Evolutionary conservation across 2,797 vertebrate species (phyloP), one percentile per base, ranked within the genome.

Genomic region (Galago senegalensis): DNA sequence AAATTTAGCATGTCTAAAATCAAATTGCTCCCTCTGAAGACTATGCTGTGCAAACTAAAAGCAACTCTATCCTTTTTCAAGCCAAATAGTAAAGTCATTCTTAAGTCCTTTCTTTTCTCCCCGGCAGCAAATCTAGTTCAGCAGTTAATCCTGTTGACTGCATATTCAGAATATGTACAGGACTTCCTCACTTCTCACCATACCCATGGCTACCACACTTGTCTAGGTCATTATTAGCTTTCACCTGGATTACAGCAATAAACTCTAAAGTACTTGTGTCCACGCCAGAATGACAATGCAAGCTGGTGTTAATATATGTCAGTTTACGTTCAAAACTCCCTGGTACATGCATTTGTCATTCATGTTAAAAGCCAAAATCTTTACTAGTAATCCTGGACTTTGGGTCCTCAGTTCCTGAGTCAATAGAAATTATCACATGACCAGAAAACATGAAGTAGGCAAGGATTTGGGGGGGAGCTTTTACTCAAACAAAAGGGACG

Each of bases 321-420:
- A 79, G 31, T 69, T 86, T 49, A 40, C 61, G 25, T 83, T 89
- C 56, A 82, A 88, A 95, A 82, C 1, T 82, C 86, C 86, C 43
- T 23, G 82, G 40, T 75, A 85, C 23, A 37, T 84, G 85, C 73
- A 4, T 3, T 10, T 49, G 20, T 43, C n/a, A 70, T 34, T 77
- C 21, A 75, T 20, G 60, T 37, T 83, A 53, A 58, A 79, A 91
- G 63, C 70, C 58, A 73, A 94, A 90, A 16, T 73, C 31, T 69
- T 69, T 69, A 34, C 65, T n/a, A 20, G 65, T 69, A 17, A 34
- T 34, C n/a, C 31, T 8, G 0, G 31, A 67, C 31, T 67, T n/a
- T 69, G 31, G 17, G 31, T 69, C n/a, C 65, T 34, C n/a, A 18
- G 65, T 69, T n/a, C 7, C 17, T 34, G 65, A n/a, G 31, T 69